Evolutionary conservation across 2,888 invertebrate species (phyloP), one percentile per base, ranked within the genome.

Genomic region (Kryphioiulus occultus): DNA sequence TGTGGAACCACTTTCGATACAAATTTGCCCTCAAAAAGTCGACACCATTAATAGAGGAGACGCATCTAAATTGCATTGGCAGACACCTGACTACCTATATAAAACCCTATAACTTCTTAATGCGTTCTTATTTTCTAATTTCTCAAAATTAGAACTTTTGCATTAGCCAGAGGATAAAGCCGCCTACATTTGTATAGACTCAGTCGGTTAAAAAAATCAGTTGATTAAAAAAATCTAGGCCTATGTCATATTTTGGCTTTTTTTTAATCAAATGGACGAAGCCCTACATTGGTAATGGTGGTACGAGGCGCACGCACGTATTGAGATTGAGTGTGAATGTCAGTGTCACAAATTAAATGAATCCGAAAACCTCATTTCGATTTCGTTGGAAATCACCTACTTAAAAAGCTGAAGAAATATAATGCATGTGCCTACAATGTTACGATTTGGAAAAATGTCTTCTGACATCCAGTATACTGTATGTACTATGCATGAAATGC

Each of bases 21-120:
- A 68, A 68, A 68, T 68, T 68, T 68, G 68, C 68, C 68, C 68
- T 68, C 68, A 68, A 68, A 68, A 68, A 68, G 68, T 68, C 68
- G 68, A 68, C 68, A 68, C 68, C 68, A 68, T 68, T 68, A 26
- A 68, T 47, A 47, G 17, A 12, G 68, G 68, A 68, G 68, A 68
- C 68, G 1, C 68, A 68, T 68, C 68, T 68, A 68, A 68, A 68
- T 68, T 26, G 68, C 17, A 10, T 47, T 47, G 47, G 47, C 68
- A 68, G 68, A 19, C 68, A 68, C 68, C 68, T 68, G 68, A 68
- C 68, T n/a, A 68, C 68, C 68, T 68, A 68, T 68, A 68, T 68
- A 68, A 68, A 68, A 68, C 68, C 68, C 68, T 68, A 68, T 68
- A 68, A 68, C 68, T 68, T 68, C 68, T 68, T 68, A 68, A 68